Evolutionary conservation across 1,140 invertebrate genomes (phyloP).

Genomic region (Camponotus vicinus): DNA sequence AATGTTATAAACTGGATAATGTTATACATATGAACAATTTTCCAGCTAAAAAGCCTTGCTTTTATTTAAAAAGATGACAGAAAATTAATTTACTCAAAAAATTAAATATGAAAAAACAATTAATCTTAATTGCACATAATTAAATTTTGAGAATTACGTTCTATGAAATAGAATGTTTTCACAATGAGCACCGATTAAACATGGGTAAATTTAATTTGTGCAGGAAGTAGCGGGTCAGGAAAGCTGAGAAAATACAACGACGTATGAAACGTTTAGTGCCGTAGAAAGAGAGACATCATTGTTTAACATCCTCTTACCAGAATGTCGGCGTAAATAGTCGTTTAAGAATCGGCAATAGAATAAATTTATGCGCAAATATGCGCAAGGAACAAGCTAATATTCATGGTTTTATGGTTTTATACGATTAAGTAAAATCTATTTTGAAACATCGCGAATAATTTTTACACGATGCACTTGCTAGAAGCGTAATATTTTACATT

Average conservation of each 20-base stretch:
- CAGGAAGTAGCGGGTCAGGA: conserved; percentile 33
- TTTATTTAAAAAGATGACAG: background rate
- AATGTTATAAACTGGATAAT: background rate
- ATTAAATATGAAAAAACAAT: background rate
- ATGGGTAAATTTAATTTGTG: conserved; percentile 65
- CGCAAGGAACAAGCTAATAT: conserved; percentile 21
- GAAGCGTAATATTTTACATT: background rate
- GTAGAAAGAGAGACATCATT: conserved; percentile 58
- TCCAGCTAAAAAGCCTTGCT: background rate
- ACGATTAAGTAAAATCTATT: background rate
- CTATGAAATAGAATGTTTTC: background rate
- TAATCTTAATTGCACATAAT: conserved; percentile 12
- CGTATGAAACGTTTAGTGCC: conserved; percentile 30
- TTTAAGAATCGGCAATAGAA: conserved; percentile 65
- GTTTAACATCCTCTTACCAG: conserved; percentile 76
- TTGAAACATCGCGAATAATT: conserved; percentile 36
- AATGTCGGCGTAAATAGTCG: conserved; percentile 71
- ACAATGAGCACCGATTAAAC: conserved; percentile 45
- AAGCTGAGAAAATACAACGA: conserved; percentile 70
- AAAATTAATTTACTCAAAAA: background rate
- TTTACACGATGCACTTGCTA: background rate
- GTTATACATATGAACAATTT: background rate
- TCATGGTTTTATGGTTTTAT: conserved; percentile 12
- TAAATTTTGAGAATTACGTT: conserved; percentile 16
- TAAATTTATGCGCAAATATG: conserved; percentile 66